Evolutionary conservation across 2,113 vertebrate species (phyloP), one percentile per base, ranked within the genome.

Genomic region (Myrmecophaga tridactyla): DNA sequence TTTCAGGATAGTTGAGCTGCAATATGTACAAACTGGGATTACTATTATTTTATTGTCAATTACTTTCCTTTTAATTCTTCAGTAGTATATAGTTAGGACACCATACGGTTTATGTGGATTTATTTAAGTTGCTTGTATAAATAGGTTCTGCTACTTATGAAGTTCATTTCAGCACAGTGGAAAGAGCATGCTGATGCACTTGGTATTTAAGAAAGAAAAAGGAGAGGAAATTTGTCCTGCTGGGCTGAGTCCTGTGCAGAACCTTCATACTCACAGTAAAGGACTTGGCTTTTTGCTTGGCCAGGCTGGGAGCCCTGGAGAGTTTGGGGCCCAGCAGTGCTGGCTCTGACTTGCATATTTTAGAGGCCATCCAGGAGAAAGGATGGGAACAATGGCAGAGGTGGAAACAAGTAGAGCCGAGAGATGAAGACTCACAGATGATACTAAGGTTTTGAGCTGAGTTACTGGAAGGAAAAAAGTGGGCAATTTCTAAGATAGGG

Each of bases 191-290:
- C 46, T n/a, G 12, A 58, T 67, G 29, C 36, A 60, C 7, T 62
- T 58, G 7, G 43, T 34, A 89, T 69, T 89, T 75, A 4, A 85
- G 27, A 46, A 85, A 11, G 13, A 72, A 39, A 12, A 65, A 75
- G 62, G 53, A 62, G 39, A 70, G 43, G 29, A 65, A 17, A 60
- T 25, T 27, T 21, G 21, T 29, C 60, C 58, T 14, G 58, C 14
- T 12, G 25, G 8, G 4, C 29, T 17, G 11, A 7, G 67, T 53
- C 11, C 3, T 0, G 41, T 18, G 17, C 23, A 2, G 51, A 15
- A 31, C 1, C 0, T 25, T 51, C 60, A 5, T 17, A 69, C 29
- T 39, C 56, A 70, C 13, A 17, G 58, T 15, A 43, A 39, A 34
- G 51, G n/a, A 82, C 18, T 17, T 34, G 10, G 41, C 14, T 86